Conservation (phyloP, 35 echinoderm and acorn worm species). For the Apostichopus parvimensis region DNA sequence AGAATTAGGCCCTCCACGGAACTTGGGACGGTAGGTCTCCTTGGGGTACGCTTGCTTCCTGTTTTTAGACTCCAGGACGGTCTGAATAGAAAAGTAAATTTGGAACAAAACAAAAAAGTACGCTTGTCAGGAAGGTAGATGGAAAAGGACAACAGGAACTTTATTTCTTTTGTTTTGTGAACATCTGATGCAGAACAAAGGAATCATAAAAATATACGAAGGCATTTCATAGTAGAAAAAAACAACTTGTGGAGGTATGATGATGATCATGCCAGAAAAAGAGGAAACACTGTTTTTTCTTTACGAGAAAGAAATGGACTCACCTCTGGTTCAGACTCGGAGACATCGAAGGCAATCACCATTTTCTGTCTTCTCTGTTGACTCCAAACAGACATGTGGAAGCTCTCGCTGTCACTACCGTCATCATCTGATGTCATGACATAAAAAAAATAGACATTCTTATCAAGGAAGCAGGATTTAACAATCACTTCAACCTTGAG, state of each 20-base stretch:
- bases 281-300: no score
- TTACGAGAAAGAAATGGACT: neutral
- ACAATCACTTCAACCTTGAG: no score
- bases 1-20: conserved; percentile 36
- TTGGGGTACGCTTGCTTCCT: conserved; percentile 67
- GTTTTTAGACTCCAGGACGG: neutral
- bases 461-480: neutral
- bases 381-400: conserved; percentile 85
- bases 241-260: no score
- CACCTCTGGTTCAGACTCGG: conserved; percentile 83
- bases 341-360: conserved; percentile 80
- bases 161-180: neutral
- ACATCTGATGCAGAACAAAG: no score
- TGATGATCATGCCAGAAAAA: no score
- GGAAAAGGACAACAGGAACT: neutral
- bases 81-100: neutral
- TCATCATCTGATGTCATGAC: conserved; percentile 1
- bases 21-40: conserved; percentile 55
- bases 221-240: no score
- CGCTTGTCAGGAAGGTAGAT: no score
- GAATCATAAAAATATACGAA: no score
- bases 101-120: neutral
- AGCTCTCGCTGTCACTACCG: conserved; percentile 88
- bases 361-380: conserved; percentile 59
- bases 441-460: neutral